Base-by-base conservation (phyloP, 2,888 invertebrate genomes). In the Automeris io region DNA sequence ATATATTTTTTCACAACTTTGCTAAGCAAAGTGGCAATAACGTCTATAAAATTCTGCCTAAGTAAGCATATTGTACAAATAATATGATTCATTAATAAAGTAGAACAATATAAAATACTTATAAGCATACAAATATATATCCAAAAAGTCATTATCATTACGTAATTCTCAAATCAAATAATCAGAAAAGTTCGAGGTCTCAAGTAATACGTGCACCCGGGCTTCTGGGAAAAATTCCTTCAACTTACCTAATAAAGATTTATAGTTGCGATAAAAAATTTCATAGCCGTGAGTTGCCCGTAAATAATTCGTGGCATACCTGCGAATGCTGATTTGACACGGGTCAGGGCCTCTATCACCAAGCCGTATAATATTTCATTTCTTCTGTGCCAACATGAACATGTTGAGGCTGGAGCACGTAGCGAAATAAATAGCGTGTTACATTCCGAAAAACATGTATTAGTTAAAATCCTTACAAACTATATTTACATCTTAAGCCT, bases 241-340 rank as follows among this genome's bases (percentile, higher is more conserved):
- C 52, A 72, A 73, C 69, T 72, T 67, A 49, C 56, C 73, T 79
- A 77, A 78, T 80, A 79, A 77, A 80, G 79, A 79, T 79, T 79
- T 82, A 79, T 79, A 63, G 71, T 64, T 49, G 56, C 65, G 76
- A 79, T 79, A 80, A 81, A 80, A 79, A 79, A 47, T 54, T 77
- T 80, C 76, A 76, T 79, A 75, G 75, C 75, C 55, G 63, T 70
- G 70, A 78, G 74, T 69, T 66, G 70, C 67, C 69, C 78, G 75
- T 80, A 81, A 79, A 81, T 81, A 82, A 81, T 79, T 76, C 70
- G 71, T 71, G 73, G 77, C 71, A 71, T 82, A 79, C 81, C 81
- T 81, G 80, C 68, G 69, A 79, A 80, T 82, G 79, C 81, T 82
- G 80, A 82, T 80, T 81, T 78, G 81, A 82, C 81, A 76, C 64